Evolutionary conservation across 2,888 invertebrate species (phyloP).

Genomic region (Polydrusus cervinus): DNA sequence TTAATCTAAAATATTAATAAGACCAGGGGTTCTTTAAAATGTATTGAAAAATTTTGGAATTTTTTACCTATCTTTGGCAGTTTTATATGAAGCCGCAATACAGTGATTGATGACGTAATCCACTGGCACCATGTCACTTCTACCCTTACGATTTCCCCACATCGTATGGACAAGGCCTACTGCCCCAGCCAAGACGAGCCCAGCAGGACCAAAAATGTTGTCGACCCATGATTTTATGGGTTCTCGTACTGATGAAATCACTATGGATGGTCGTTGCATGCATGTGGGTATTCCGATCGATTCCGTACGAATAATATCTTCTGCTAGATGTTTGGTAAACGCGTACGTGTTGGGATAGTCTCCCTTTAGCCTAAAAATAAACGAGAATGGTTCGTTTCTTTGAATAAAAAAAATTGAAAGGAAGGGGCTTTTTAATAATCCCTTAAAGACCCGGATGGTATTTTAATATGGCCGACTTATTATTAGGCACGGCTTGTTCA

Average conservation of each 20-base stretch:
- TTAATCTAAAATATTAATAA: background rate
- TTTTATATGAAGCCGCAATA: constrained; percentile 70
- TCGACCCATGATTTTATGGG: constrained; percentile 83
- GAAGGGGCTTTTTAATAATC: too few relatives aligned
- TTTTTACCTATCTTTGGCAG: constrained; percentile 43
- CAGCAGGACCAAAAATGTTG: constrained; percentile 83
- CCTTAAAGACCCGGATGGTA: too few relatives aligned
- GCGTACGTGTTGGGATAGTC: constrained; percentile 81
- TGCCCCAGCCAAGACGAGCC: constrained; percentile 69
- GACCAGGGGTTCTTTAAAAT: too few relatives aligned
- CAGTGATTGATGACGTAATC: constrained; percentile 79
- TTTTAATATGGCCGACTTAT: too few relatives aligned
- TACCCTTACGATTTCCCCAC: constrained; percentile 71
- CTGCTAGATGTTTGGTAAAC: constrained; percentile 82
- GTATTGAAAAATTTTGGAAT: too few relatives aligned
- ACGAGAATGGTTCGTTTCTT: too few relatives aligned
- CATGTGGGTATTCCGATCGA: constrained; percentile 75
- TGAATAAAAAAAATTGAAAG: too few relatives aligned
- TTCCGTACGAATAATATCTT: constrained; percentile 75
- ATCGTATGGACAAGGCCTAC: constrained; percentile 76
- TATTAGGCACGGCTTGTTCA: too few relatives aligned
- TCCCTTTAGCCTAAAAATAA: constrained; percentile 69
- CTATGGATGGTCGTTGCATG: constrained; percentile 79
- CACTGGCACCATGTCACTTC: constrained; percentile 79
- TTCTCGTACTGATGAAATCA: constrained; percentile 74